Evolutionary conservation across 2,797 vertebrate genomes (phyloP), one percentile per base, ranked within the genome.

Genomic region (Coendou prehensilis): DNA sequence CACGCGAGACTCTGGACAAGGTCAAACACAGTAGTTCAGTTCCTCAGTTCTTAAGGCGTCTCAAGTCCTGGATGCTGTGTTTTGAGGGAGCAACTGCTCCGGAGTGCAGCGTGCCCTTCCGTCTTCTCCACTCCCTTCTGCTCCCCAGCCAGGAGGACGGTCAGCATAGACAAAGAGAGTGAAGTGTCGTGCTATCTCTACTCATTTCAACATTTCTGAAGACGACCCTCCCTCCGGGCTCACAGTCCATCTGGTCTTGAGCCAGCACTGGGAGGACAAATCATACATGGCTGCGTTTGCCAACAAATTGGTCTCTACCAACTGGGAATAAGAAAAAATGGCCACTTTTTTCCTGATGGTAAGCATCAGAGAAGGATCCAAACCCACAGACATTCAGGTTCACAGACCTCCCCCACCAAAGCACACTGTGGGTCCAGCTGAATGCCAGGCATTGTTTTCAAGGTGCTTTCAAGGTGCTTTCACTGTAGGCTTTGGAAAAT

Each of bases 381-480:
- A 89, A 91, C 17, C 26, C 26, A 23, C 28, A 86, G 67, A 22
- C 41, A 3, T 57, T 80, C 17, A 3, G 50, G 61, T 52, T 56
- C 79, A 59, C 41, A 92, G 56, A 81, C 54, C 76, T 80, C 73
- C 61, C 47, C 33, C 57, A 33, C 20, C 64, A 83, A 50, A 86
- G 52, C 47, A 69, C 50, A 69, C 83, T 4, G 9, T 10, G 79
- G 92, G 75, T 18, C 73, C 11, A 56, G 9, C 23, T 18, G 47
- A 94, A 45, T 13, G 7, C 50, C 63, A 54, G 57, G 33, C 41
- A 45, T 56, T 84, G 50, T 67, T 92, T 94, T 83, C 85, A 93
- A 83, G 90, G 73, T 91, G 67, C 78, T 90, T 95, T 93, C 61
- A 88, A 95, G 23, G 87, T 59, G 57, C 23, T 59, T 26, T 33